phyloP scores from a whole-genome alignment of 1,140 invertebrate species.

The Drosophila bifasciata region DNA sequence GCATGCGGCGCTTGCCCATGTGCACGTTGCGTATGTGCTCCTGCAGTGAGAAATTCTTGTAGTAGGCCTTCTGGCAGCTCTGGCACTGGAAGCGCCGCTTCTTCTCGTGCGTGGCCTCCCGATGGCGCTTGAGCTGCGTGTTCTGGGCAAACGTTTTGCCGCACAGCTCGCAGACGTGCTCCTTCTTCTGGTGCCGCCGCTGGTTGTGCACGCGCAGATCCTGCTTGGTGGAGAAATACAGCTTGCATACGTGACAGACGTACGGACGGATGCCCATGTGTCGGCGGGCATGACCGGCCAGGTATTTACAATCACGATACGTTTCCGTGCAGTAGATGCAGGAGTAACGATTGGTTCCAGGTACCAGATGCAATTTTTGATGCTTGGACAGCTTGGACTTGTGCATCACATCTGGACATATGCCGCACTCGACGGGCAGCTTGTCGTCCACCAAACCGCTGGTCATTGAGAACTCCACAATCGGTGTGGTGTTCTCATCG shows the following conservation, averaged over 20 bases:
- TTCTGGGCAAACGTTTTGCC: constrained; percentile 79
- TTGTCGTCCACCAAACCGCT: constrained; percentile 57
- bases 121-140: constrained; percentile 73
- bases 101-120: constrained; percentile 78
- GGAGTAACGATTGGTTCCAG: constrained; percentile 72
- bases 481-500: constrained; percentile 69
- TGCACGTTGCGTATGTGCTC: constrained; percentile 81
- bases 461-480: constrained; percentile 76
- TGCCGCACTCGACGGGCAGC: constrained; percentile 76
- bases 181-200: constrained; percentile 72
- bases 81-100: constrained; percentile 72
- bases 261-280: constrained; percentile 81
- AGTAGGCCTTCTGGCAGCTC: constrained; percentile 77
- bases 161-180: constrained; percentile 80
- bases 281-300: constrained; percentile 74
- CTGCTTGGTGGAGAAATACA: constrained; percentile 79
- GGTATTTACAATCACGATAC: constrained; percentile 76
- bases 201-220: constrained; percentile 77
- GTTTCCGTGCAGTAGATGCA: constrained; percentile 76
- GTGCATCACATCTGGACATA: constrained; percentile 78
- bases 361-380: constrained; percentile 71
- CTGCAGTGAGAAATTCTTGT: constrained; percentile 77
- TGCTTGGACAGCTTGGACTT: constrained; percentile 65
- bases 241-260: constrained; percentile 72
- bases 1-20: constrained; percentile 77